Base-by-base conservation (phyloP, 2,888 invertebrate species). In the Zaprionus bogoriensis region DNA sequence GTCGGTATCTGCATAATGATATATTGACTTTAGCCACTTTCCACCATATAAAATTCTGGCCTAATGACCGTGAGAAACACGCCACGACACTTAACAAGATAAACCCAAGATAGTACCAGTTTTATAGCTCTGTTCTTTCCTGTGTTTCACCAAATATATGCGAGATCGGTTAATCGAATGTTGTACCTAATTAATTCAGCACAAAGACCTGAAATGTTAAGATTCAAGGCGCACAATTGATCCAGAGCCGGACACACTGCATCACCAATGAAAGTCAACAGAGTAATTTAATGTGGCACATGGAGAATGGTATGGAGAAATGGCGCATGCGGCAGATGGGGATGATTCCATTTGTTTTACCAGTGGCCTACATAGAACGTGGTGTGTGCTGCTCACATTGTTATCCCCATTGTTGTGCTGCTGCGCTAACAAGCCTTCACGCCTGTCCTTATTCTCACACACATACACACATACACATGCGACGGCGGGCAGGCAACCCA, bases 1-100 rank as follows among this genome's bases (percentile, higher is more conserved):
- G 81, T 62, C 73, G 32, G 32, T 36, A 17, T 75, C 41, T 20
- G 58, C 44, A 28, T 62, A 81, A 81, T 78, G 82, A 81, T 78
- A 78, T 81, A 82, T 81, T 78, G 78, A 78, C 70, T 79, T 60
- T 61, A 47, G 10, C 39, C 20, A 10, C 30, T n/a, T 36, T 19
- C 53, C 52, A 38, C 52, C 55, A 38, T 27, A 25, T 53, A 48
- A 19, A 39, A 32, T 12, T 44, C 48, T 27, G 7, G 42, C 30
- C 23, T 61, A 61, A 67, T 55, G 55, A 48, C 25, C 48, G 50
- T 44, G 19, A 42, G 23, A 54, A 53, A 71, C 77, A 66, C 62
- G 65, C 46, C 54, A 7, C 10, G 19, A 61, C 47, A 60, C 59
- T 66, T 58, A 59, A 44, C 58, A 67, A 59, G 67, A 70, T 76